Conservation (phyloP, 2,888 invertebrate species). For the Orchestes rusci region DNA sequence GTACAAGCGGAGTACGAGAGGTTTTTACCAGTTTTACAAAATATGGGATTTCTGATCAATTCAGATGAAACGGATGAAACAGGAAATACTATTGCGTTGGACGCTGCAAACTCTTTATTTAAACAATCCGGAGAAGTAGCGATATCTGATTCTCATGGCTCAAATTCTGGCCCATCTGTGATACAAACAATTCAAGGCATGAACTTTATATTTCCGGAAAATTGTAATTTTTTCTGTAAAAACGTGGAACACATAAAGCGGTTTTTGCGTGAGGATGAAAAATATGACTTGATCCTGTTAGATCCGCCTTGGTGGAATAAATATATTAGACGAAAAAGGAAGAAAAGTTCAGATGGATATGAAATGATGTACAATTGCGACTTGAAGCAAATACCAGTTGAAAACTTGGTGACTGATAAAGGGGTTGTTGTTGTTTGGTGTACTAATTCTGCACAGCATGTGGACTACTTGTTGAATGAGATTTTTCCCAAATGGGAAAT, state of each 20-base stretch:
- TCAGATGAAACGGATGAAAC: background rate
- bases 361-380: conserved; percentile 72
- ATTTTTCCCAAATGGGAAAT: conserved; percentile 78
- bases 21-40: conserved; percentile 14
- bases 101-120: conserved; percentile 28
- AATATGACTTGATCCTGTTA: conserved; percentile 75
- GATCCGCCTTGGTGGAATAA: conserved; percentile 98
- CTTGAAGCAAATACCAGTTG: conserved; percentile 63
- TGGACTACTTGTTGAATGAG: conserved; percentile 58
- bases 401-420: conserved; percentile 51
- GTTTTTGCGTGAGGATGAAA: too few relatives aligned
- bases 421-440: conserved; percentile 85
- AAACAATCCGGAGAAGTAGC: conserved; percentile 23
- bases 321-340: conserved; percentile 76
- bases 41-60: conserved; percentile 7
- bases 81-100: conserved; percentile 17
- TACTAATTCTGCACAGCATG: conserved; percentile 73
- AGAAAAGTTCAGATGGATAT: conserved; percentile 58
- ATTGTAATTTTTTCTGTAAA: conserved; percentile 61
- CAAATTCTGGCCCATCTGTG: conserved; percentile 47
- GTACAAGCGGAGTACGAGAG: conserved; percentile 25
- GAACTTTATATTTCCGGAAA: conserved; percentile 59
- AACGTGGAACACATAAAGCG: conserved; percentile 48
- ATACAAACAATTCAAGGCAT: conserved; percentile 46
- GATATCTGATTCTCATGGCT: conserved; percentile 43